phyloP scores from a whole-genome alignment of 2,888 invertebrate genomes.

The Brachynemurus nebulosus region DNA sequence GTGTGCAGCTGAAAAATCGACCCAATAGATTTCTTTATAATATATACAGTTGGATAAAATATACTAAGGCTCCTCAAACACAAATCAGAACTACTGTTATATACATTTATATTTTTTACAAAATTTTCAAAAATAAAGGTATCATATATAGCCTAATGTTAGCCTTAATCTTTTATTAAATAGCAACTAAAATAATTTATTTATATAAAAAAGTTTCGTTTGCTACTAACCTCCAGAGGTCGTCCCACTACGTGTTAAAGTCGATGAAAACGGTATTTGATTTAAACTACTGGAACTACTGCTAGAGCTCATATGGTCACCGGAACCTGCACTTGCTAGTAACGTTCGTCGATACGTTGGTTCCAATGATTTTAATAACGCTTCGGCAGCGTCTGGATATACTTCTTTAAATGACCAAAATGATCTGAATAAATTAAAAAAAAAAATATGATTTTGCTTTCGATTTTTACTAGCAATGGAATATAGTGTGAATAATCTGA shows the following conservation, averaged over 20 bases:
- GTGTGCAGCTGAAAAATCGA: too few species aligned
- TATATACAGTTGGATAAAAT: too few species aligned
- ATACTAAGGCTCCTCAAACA: too few species aligned
- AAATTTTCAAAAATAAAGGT: too few species aligned
- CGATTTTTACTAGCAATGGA: neutral
- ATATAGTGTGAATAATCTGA: too few species aligned
- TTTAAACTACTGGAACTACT: constrained; percentile 38
- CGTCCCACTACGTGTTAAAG: constrained; percentile 26
- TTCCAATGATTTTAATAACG: constrained; percentile 70
- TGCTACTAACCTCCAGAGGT: constrained; percentile 34
- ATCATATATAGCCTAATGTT: too few species aligned
- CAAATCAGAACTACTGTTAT: too few species aligned
- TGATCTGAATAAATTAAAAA: constrained; percentile 42
- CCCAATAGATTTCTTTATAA: too few species aligned
- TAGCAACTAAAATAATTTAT: too few species aligned
- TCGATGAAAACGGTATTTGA: constrained; percentile 30
- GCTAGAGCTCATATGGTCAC: constrained; percentile 40
- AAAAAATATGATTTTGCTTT: neutral
- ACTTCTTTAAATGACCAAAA: constrained; percentile 80
- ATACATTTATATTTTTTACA: too few species aligned
- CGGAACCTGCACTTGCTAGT: constrained; percentile 13
- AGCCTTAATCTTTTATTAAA: too few species aligned
- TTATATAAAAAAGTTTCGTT: too few species aligned
- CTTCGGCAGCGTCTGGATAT: constrained; percentile 83
- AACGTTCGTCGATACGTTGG: constrained; percentile 52